Evolutionary conservation across 2,888 invertebrate genomes (phyloP).

Genomic region (Apotomis turbidana): DNA sequence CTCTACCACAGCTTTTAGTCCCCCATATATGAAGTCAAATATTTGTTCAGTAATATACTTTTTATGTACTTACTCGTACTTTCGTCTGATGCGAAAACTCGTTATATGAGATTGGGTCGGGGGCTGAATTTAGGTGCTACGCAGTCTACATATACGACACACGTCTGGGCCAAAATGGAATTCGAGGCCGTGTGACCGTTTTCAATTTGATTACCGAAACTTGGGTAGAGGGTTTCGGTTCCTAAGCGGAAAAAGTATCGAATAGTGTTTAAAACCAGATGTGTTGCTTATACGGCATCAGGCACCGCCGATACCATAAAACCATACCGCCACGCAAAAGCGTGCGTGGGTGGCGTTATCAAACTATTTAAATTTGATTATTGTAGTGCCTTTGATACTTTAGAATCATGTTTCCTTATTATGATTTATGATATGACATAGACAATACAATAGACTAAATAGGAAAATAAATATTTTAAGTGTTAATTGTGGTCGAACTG

Average conservation of each 20-base stretch:
- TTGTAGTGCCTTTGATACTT: too few species aligned
- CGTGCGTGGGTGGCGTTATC: too few species aligned
- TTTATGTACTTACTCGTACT: conserved; percentile 6
- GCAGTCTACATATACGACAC: background rate
- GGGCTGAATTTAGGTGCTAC: conserved; percentile 9
- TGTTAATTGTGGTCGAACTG: background rate
- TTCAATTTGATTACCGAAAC: conserved; percentile 19
- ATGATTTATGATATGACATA: too few species aligned
- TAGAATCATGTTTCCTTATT: too few species aligned
- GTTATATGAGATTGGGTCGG: conserved; percentile 32
- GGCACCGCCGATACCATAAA: too few species aligned
- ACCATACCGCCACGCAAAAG: too few species aligned
- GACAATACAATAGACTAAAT: too few species aligned
- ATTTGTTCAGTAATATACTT: conserved; percentile 22
- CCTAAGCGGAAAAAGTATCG: background rate
- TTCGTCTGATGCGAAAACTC: conserved; percentile 10
- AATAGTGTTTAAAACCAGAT: too few species aligned
- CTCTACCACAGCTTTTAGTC: background rate
- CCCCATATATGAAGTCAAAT: conserved; percentile 17
- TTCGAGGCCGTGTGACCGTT: conserved; percentile 7
- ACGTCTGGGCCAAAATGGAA: conserved; percentile 14
- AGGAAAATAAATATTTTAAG: too few species aligned
- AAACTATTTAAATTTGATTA: too few species aligned
- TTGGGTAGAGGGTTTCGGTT: background rate
- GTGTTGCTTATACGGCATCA: too few species aligned